Evolutionary conservation across 2,113 vertebrate species (phyloP).

Genomic region (Calypte anna): DNA sequence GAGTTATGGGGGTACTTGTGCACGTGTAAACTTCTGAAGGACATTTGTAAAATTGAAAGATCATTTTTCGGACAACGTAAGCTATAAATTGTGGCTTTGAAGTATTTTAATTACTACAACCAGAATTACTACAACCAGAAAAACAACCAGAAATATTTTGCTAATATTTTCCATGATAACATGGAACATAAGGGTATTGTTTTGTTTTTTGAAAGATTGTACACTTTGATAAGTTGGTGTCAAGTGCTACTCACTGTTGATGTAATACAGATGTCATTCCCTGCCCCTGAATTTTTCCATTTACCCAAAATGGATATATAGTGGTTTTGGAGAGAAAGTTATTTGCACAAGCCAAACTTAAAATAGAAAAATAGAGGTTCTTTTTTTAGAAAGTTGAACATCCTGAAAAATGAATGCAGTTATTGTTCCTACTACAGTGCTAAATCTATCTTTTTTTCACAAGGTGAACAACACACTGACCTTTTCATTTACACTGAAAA

Average conservation of each 20-base stretch:
- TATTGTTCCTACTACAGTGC: background rate
- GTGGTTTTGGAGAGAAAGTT: slow-evolving; percentile 56
- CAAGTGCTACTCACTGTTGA: slow-evolving; percentile 43
- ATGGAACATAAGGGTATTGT: slow-evolving; percentile 10
- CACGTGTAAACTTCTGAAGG: background rate
- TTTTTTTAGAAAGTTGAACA: slow-evolving; percentile 56
- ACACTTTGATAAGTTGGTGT: slow-evolving; percentile 45
- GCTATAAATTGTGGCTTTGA: background rate
- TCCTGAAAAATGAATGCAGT: slow-evolving; percentile 46
- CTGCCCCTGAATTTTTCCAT: slow-evolving; percentile 66
- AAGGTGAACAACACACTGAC: background rate
- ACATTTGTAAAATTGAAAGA: background rate
- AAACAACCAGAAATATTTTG: background rate
- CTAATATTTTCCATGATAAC: slow-evolving; percentile 54
- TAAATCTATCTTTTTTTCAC: slow-evolving; percentile 14
- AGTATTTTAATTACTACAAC: background rate
- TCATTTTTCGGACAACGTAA: background rate
- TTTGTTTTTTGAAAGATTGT: slow-evolving; percentile 33
- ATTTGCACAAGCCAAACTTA: slow-evolving; percentile 53
- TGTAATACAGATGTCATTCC: slow-evolving; percentile 57
- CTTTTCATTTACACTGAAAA: slow-evolving; percentile 21
- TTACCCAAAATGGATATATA: slow-evolving; percentile 47
- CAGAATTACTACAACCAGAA: no score
- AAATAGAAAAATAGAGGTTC: slow-evolving; percentile 65
- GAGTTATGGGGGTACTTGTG: background rate